Conservation (phyloP, 2,797 vertebrate species). For the Anguilla pacifica region DNA sequence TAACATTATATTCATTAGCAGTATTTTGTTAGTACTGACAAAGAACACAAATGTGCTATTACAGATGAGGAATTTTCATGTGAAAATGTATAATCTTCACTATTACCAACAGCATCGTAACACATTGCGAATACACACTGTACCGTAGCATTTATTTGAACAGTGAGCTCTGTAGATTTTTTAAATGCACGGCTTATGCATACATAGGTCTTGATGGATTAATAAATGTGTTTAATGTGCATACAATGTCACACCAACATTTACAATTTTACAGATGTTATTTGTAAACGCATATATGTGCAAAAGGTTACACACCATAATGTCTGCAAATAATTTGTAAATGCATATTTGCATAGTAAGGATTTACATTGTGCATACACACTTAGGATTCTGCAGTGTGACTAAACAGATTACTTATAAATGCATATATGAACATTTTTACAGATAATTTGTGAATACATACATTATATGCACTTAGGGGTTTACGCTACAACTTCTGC, state of each 20-base stretch:
- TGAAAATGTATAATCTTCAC: background rate
- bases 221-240: background rate
- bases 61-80: background rate
- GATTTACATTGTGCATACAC: background rate
- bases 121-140: background rate
- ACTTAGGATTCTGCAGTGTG: background rate
- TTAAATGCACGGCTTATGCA: background rate
- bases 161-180: background rate
- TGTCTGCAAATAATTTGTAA: background rate
- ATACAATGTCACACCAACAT: background rate
- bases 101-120: background rate
- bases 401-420: background rate
- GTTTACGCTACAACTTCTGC: background rate
- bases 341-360: background rate
- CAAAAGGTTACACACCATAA: background rate
- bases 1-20: background rate
- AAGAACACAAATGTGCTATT: background rate
- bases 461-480: background rate
- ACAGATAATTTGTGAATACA: background rate
- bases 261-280: background rate
- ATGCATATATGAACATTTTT: background rate
- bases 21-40: background rate
- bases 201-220: background rate
- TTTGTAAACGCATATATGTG: background rate
- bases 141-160: too few species aligned